Percentiles rank a stretch among this genome's conserved stretches.
phyloP scores from a whole-genome alignment of 1,140 invertebrate species.

The Brachionus paranguensis region DNA sequence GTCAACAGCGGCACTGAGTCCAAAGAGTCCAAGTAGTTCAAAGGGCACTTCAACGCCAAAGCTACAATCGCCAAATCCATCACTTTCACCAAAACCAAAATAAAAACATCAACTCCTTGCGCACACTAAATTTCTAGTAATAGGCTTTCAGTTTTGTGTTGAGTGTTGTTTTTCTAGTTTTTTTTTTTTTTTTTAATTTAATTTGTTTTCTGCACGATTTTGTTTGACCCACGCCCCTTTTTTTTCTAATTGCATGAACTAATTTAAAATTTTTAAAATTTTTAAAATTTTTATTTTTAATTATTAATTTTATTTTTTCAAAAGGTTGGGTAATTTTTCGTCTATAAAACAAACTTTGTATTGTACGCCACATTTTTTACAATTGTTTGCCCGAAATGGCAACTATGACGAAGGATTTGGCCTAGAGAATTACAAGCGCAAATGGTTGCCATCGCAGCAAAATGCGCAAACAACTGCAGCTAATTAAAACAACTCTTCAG shows the following conservation, averaged over 20 bases:
- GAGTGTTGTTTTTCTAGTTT: not conserved
- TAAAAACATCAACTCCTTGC: constrained; percentile 6
- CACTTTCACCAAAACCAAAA: constrained; percentile 2
- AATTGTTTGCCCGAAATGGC: constrained; percentile 73
- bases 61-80: not conserved
- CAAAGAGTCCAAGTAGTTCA: not conserved
- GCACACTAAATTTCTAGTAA: not conserved
- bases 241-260: not conserved
- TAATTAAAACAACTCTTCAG: not conserved
- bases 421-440: constrained; percentile 44
- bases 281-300: not conserved
- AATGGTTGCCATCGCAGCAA: constrained; percentile 29
- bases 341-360: constrained; percentile 52
- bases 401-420: constrained; percentile 75
- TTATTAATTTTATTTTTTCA: not conserved
- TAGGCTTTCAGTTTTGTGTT: not conserved
- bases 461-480: not conserved
- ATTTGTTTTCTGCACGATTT: not conserved
- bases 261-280: not conserved
- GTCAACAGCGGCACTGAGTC: not conserved
- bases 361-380: constrained; percentile 73
- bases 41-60: not conserved
- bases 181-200: not conserved
- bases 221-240: not conserved
- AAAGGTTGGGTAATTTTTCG: constrained; percentile 37